Evolutionary conservation across 2,113 vertebrate genomes (phyloP).

Genomic region (Columbina picui): DNA sequence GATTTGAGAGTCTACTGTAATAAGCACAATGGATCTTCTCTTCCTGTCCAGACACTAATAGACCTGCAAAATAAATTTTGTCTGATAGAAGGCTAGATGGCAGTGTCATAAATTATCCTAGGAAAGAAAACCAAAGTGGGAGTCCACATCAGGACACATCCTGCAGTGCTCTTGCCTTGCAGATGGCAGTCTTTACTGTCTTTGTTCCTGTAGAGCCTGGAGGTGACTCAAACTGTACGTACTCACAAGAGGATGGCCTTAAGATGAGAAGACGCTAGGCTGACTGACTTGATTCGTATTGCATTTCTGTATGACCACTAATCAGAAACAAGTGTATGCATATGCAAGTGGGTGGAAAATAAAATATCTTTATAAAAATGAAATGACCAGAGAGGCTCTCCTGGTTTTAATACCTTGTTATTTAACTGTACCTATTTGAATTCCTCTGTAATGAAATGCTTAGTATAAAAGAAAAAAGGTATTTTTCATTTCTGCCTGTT

Average conservation of each 20-base stretch:
- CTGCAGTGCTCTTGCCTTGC: neutral
- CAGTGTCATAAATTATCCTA: neutral
- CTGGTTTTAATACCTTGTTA: neutral
- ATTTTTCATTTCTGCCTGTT: neutral
- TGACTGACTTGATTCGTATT: neutral
- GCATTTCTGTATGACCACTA: neutral
- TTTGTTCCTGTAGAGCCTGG: neutral
- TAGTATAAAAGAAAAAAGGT: neutral
- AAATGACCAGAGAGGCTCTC: neutral
- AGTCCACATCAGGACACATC: accelerated
- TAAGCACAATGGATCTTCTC: neutral
- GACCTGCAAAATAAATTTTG: neutral
- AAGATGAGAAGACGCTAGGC: neutral
- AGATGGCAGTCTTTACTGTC: neutral
- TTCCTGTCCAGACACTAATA: neutral
- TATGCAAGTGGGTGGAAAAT: neutral
- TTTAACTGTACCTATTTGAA: neutral
- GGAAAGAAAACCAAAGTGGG: neutral
- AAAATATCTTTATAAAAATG: neutral
- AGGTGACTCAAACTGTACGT: neutral
- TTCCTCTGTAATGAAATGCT: neutral
- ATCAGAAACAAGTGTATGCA: neutral
- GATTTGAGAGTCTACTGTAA: neutral
- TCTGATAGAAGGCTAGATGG: neutral
- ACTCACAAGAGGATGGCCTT: neutral